A percentile compares a stretch with the other conserved stretches of the same genome.
phyloP scores from a whole-genome alignment of 2,888 invertebrate genomes.

The Nasonovia ribisnigri region DNA sequence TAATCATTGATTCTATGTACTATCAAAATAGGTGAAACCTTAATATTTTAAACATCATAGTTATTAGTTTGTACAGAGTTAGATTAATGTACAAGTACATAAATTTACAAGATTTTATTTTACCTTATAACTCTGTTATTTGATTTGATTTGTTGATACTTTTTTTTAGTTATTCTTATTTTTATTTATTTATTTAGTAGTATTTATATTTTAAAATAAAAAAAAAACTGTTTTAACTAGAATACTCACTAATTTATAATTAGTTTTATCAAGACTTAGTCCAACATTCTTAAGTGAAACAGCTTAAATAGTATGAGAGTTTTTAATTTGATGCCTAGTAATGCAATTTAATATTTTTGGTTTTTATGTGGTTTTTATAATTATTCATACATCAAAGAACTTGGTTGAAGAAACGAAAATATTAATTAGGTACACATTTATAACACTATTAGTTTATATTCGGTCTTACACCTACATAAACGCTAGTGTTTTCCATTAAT shows the following conservation, averaged over 20 bases:
- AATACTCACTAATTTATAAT: neutral
- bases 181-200: no score
- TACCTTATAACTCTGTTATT: no score
- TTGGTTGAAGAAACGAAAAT: neutral
- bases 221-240: neutral
- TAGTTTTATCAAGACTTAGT: neutral
- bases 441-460: neutral
- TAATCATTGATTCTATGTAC: neutral
- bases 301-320: neutral
- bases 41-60: neutral
- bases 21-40: rapidly evolving
- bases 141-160: no score
- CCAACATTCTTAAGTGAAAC: neutral
- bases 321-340: neutral
- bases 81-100: no score
- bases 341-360: neutral
- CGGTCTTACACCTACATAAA: neutral
- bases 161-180: no score
- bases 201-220: neutral
- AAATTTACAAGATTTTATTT: no score
- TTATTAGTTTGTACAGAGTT: no score
- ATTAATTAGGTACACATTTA: neutral
- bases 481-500: neutral
- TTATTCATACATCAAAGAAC: neutral
- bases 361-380: neutral